Percentiles rank a stretch among this genome's conserved stretches.
These are phyloP conservation scores for Mus caroli DNA, from an alignment of 2,797 vertebrate species.

Conservation along the genomic window DNA sequence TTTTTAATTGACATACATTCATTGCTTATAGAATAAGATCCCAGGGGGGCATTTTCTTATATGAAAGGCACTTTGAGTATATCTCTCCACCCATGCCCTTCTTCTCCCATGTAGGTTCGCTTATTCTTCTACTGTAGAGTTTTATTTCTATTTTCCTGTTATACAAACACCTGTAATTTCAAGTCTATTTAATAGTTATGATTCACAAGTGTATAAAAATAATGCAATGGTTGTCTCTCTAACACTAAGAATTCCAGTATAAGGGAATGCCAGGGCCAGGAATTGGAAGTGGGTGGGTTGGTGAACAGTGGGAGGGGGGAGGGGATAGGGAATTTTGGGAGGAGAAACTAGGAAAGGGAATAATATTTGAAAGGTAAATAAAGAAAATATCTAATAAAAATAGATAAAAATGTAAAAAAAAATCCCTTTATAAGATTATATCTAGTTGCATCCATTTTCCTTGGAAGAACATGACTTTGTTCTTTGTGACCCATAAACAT, in stretches of 20 bases:
- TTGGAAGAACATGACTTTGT: background rate
- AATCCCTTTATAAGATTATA: background rate
- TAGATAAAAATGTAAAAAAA: too few relatives aligned
- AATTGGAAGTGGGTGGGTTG: too few relatives aligned
- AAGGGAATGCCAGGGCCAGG: too few relatives aligned
- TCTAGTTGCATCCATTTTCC: background rate
- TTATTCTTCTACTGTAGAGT: background rate
- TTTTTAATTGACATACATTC: background rate
- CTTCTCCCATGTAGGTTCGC: accelerated
- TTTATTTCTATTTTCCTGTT: background rate
- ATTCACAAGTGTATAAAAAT: background rate
- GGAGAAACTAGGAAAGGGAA: too few relatives aligned
- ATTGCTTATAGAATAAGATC: background rate
- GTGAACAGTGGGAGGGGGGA: too few relatives aligned
- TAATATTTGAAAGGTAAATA: too few relatives aligned
- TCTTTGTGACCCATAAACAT: background rate
- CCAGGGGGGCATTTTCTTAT: background rate
- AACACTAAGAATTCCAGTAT: background rate
- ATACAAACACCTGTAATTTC: background rate
- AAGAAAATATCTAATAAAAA: too few relatives aligned
- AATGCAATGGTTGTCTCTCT: background rate
- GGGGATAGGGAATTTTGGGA: too few relatives aligned
- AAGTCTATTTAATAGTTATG: background rate
- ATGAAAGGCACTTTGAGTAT: background rate
- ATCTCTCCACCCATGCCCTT: too few relatives aligned